These are phyloP conservation scores for Megalopta genalis DNA, from an alignment of 1,140 invertebrate genomes.

Conservation along the genomic window DNA sequence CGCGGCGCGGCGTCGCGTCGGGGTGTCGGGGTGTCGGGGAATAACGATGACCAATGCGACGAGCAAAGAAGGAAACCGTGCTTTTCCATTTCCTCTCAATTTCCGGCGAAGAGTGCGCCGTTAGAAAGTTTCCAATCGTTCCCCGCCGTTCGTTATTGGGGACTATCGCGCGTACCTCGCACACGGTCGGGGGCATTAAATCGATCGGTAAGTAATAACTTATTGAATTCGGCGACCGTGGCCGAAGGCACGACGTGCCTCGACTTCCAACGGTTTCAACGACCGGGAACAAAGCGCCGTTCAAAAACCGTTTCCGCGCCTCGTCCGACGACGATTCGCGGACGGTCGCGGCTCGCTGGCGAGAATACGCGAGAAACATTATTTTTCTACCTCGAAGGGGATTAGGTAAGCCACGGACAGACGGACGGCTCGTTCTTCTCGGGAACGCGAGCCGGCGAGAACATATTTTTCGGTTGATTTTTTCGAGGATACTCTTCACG, in stretches of 20 bases:
- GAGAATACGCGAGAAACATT: too few relatives aligned
- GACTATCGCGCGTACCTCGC: neutral
- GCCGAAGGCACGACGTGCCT: neutral
- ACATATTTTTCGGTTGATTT: neutral
- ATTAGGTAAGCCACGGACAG: neutral
- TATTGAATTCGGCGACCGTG: neutral
- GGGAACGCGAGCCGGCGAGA: too few relatives aligned
- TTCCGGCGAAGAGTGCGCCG: neutral
- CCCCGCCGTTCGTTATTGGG: neutral
- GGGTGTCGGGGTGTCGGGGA: too few relatives aligned
- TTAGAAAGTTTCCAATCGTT: neutral
- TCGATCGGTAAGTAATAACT: constrained; percentile 12
- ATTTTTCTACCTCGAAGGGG: too few relatives aligned
- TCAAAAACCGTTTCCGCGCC: too few relatives aligned
- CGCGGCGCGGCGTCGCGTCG: too few relatives aligned
- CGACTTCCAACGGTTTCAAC: neutral
- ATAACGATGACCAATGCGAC: neutral
- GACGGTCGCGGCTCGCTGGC: too few relatives aligned
- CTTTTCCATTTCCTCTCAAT: constrained; percentile 22
- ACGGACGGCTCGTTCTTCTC: neutral
- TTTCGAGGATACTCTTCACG: too few relatives aligned
- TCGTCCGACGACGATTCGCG: too few relatives aligned
- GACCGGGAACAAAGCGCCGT: too few relatives aligned
- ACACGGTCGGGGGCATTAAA: neutral
- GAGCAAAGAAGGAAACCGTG: neutral